These are phyloP conservation scores for Tupiocoris notatus DNA, from an alignment of 2,888 invertebrate species.

Conservation along the genomic window DNA sequence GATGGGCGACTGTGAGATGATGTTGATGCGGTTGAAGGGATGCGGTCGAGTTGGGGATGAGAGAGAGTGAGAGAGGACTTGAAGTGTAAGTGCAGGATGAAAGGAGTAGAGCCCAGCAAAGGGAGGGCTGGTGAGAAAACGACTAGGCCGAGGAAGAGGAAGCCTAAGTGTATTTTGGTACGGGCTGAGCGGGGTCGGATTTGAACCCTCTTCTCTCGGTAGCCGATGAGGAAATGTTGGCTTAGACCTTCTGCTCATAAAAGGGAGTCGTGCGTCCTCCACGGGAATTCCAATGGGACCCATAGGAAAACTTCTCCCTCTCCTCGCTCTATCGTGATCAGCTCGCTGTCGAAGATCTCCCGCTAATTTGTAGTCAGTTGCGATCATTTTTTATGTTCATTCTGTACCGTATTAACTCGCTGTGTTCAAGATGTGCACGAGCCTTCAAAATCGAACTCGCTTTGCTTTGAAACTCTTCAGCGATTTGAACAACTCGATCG, in stretches of 20 bases:
- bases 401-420: too few relatives aligned
- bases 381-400: too few relatives aligned
- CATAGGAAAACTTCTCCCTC: neutral
- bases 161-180: conserved; percentile 43
- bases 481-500: too few relatives aligned
- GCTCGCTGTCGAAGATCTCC: too few relatives aligned
- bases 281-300: conserved; percentile 23
- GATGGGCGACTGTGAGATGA: neutral
- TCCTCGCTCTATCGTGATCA: too few relatives aligned
- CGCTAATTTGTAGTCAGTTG: too few relatives aligned
- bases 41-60: too few relatives aligned
- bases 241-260: conserved; percentile 31
- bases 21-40: neutral
- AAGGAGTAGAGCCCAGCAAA: neutral
- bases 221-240: conserved; percentile 29
- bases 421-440: too few relatives aligned
- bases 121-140: neutral
- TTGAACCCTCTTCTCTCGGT: conserved; percentile 27
- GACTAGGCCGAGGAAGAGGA: neutral
- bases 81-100: neutral
- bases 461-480: too few relatives aligned
- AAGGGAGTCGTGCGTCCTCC: conserved; percentile 18
- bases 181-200: conserved; percentile 39
- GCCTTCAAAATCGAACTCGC: too few relatives aligned
- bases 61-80: neutral